Evolutionary conservation across 2,888 invertebrate genomes (phyloP), one percentile per base, ranked within the genome.

Genomic region (Ophion costatus): DNA sequence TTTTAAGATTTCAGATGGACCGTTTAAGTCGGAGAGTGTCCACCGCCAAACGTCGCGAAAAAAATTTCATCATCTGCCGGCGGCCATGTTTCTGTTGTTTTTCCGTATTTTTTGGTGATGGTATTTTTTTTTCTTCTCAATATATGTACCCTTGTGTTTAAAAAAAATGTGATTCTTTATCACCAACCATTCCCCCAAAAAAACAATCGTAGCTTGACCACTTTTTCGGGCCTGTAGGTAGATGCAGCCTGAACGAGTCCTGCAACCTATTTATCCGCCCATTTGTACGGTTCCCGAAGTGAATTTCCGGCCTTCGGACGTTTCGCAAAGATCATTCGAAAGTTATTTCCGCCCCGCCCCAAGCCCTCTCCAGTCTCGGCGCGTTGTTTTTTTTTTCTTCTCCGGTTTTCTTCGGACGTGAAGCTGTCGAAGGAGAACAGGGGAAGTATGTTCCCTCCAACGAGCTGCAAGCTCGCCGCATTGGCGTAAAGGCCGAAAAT

Each of bases 401-500:
- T 74, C 20, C 77, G 67, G 20, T 67, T 67, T 59, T 67, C 57
- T 22, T 59, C n/a, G 17, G 51, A n/a, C 14, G 20, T 29, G n/a
- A 64, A 71, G 63, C 76, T 71, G 70, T 74, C 3, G 20, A 33
- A 24, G 42, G 61, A 22, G 51, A 22, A 67, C 22, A 66, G 42
- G 61, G 67, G 29, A 57, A 71, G 75, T 22, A 10, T 57, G 17
- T 63, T 29, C 29, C 67, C 70, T 67, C 73, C 51, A 73, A 38
- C 42, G 42, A 42, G 17, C 56, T 64, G 84, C 74, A 79, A 71
- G 82, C 78, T 82, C 75, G 66, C 22, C 66, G 75, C 84, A 85
- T 80, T 82, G 84, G 84, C 82, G 84, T 85, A 82, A 76, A 79
- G 56, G 4, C 17, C n/a, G 20, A 73, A 82, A 81, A 61, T 66